Conservation (phyloP, 2,888 invertebrate genomes). For the Autographa gamma region DNA sequence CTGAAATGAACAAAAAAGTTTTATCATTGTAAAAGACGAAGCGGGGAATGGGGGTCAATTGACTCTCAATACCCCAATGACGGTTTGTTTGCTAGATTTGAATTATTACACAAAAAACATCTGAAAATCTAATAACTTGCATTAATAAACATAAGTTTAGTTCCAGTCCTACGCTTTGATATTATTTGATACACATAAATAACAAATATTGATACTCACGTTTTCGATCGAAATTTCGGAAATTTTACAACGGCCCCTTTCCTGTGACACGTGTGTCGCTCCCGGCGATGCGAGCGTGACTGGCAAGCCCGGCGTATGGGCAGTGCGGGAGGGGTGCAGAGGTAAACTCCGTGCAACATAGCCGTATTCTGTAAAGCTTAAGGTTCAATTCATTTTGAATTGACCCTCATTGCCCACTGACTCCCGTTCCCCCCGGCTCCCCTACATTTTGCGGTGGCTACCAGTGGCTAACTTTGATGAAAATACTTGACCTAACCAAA, state of each 20-base stretch:
- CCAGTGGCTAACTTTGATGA: too few relatives aligned
- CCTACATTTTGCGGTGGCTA: too few relatives aligned
- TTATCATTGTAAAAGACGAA: conserved; percentile 7
- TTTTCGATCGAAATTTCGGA: conserved; percentile 1
- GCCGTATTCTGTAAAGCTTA: conserved; percentile 2
- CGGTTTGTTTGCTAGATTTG: conserved; percentile 5
- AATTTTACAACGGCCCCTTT: conserved; percentile 4
- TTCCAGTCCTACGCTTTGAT: too few relatives aligned
- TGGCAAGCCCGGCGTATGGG: too few relatives aligned
- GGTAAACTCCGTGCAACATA: conserved; percentile 1
- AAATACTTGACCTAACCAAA: too few relatives aligned
- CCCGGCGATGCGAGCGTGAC: too few relatives aligned
- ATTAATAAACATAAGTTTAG: conserved; percentile 4
- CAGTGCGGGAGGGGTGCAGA: conserved; percentile 3
- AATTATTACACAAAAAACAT: conserved; percentile 3
- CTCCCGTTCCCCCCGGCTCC: conserved; percentile 7
- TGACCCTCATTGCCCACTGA: conserved; percentile 5
- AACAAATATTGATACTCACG: conserved; percentile 5
- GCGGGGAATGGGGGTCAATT: conserved; percentile 13
- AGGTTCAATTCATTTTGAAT: conserved; percentile 2
- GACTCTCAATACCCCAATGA: conserved; percentile 7
- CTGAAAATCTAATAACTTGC: background rate
- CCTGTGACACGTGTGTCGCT: background rate
- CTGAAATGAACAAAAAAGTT: conserved; percentile 10
- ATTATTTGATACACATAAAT: conserved; percentile 1